Evolutionary conservation across 2,888 invertebrate species (phyloP).

Genomic region (Rosalia funebris): DNA sequence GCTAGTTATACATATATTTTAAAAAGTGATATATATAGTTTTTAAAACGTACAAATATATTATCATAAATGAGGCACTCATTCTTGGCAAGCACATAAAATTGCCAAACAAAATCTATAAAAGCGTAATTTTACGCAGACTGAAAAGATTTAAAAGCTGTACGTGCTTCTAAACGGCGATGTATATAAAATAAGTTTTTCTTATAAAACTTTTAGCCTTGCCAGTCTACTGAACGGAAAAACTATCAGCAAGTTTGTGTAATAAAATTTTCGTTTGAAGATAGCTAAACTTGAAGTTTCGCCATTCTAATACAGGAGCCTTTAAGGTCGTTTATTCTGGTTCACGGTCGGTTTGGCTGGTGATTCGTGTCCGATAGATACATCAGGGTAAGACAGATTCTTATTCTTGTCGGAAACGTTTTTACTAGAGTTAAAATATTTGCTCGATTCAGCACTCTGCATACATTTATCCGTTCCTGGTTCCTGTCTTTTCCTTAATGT

Average conservation of each 20-base stretch:
- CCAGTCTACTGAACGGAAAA: slow-evolving; percentile 28
- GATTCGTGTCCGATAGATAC: slow-evolving; percentile 43
- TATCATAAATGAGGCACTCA: not conserved
- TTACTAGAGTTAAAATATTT: slow-evolving; percentile 49
- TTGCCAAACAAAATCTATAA: slow-evolving; percentile 1
- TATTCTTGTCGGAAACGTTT: slow-evolving; percentile 46
- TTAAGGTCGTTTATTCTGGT: slow-evolving; percentile 53
- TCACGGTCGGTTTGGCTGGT: slow-evolving; percentile 49
- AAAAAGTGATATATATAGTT: no score
- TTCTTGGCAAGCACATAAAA: not conserved
- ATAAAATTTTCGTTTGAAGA: slow-evolving; percentile 53
- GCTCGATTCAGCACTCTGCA: slow-evolving; percentile 50
- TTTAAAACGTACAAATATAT: no score
- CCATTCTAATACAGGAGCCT: slow-evolving; percentile 47
- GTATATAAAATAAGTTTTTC: slow-evolving; percentile 20
- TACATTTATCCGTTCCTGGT: slow-evolving; percentile 37
- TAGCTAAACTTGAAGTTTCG: slow-evolving; percentile 48
- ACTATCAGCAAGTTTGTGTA: slow-evolving; percentile 41
- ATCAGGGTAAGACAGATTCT: slow-evolving; percentile 43
- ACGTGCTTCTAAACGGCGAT: slow-evolving; percentile 1
- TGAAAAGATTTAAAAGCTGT: not conserved
- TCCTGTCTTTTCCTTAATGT: slow-evolving; percentile 2
- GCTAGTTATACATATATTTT: no score
- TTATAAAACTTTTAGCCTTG: slow-evolving; percentile 15
- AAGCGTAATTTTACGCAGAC: slow-evolving; percentile 1